Conservation (phyloP, 2,888 invertebrate species). For the Drosophila greeni region DNA sequence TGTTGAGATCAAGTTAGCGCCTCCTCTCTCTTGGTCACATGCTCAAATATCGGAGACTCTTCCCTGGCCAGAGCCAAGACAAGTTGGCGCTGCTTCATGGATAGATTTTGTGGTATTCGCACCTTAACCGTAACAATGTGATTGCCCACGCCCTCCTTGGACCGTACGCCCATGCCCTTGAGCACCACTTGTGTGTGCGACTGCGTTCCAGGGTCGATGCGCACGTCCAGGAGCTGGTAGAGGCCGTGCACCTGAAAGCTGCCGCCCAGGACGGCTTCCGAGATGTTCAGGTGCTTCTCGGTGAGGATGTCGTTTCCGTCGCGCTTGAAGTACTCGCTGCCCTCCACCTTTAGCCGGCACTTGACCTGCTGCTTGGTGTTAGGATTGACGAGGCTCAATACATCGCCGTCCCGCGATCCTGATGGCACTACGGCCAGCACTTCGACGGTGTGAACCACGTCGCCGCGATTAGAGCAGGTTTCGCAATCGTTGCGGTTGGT, state of each 20-base stretch:
- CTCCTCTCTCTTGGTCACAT: slow-evolving; percentile 4
- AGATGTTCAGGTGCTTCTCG: slow-evolving; percentile 71
- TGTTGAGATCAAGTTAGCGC: slow-evolving; percentile 6
- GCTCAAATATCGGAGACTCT: slow-evolving; percentile 71
- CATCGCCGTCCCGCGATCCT: slow-evolving; percentile 71
- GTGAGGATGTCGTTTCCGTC: slow-evolving; percentile 72
- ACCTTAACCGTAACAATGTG: slow-evolving; percentile 75
- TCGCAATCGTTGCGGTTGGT: slow-evolving; percentile 72
- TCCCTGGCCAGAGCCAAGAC: slow-evolving; percentile 72
- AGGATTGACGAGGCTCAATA: slow-evolving; percentile 70
- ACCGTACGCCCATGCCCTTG: slow-evolving; percentile 71
- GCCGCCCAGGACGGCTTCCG: slow-evolving; percentile 76
- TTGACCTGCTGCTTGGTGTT: slow-evolving; percentile 66
- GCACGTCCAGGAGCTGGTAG: slow-evolving; percentile 70
- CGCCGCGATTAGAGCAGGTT: slow-evolving; percentile 73
- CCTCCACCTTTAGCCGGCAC: slow-evolving; percentile 66
- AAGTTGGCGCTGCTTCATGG: slow-evolving; percentile 75
- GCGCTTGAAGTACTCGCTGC: slow-evolving; percentile 71
- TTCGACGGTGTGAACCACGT: slow-evolving; percentile 58
- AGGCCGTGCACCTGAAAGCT: slow-evolving; percentile 72
- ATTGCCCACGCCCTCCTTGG: slow-evolving; percentile 63
- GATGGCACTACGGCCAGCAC: slow-evolving; percentile 70
- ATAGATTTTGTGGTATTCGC: slow-evolving; percentile 73
- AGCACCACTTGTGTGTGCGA: slow-evolving; percentile 70
- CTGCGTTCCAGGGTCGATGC: slow-evolving; percentile 74